These are phyloP conservation scores for Eupsittula cactorum DNA, from an alignment of 2,113 vertebrate genomes.

Conservation along the genomic window DNA sequence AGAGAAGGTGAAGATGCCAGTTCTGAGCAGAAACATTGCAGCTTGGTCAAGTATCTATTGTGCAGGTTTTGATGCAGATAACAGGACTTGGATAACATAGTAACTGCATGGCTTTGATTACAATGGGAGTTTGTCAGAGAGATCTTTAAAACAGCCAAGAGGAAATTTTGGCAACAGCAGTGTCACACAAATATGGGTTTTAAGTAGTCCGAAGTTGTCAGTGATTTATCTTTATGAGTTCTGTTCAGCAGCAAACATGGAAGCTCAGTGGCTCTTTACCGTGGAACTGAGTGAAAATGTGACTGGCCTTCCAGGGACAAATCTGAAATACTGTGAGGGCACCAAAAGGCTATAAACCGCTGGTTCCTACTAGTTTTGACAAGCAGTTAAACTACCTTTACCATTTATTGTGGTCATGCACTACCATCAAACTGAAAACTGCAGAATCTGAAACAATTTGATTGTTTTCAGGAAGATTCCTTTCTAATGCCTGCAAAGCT, in stretches of 20 bases:
- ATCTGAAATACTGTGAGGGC: background rate
- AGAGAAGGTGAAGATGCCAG: background rate
- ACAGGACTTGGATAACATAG: background rate
- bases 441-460: background rate
- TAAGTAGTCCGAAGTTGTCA: background rate
- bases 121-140: background rate
- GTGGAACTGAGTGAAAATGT: background rate
- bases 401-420: background rate
- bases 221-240: background rate
- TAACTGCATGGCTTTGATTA: background rate
- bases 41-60: accelerated
- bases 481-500: background rate
- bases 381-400: background rate
- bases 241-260: background rate
- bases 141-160: background rate
- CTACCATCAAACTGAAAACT: background rate
- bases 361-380: background rate
- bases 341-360: background rate
- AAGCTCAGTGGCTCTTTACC: background rate
- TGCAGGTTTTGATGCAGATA: background rate
- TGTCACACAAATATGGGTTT: background rate
- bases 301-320: background rate
- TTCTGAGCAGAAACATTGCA: background rate
- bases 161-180: background rate
- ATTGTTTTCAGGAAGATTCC: background rate